Conservation (phyloP, 2,888 invertebrate genomes). For the Archips crataeganus region DNA sequence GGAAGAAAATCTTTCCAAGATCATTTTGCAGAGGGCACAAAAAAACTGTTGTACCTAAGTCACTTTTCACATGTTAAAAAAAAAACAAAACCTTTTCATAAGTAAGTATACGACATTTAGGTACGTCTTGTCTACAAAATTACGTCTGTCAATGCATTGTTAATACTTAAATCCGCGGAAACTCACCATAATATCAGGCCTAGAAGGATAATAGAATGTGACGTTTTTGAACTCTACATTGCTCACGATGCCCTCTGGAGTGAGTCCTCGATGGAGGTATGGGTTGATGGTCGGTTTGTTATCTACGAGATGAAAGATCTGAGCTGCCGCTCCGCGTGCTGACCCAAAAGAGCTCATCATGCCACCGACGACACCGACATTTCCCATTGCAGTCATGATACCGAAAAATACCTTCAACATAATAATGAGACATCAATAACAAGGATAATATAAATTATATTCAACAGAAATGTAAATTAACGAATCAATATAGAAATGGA, state of each 20-base stretch:
- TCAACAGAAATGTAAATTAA: too few species aligned
- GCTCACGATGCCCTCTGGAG: slow-evolving; percentile 78
- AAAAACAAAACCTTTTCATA: too few species aligned
- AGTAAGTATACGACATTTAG: too few species aligned
- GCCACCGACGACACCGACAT: slow-evolving; percentile 90
- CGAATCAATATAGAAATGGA: too few species aligned
- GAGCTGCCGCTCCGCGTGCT: slow-evolving; percentile 91
- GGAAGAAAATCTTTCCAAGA: neutral
- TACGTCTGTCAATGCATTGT: too few species aligned
- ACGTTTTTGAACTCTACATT: slow-evolving; percentile 89
- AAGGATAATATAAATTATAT: too few species aligned
- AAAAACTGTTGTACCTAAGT: too few species aligned
- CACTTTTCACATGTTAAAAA: too few species aligned
- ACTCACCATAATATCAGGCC: slow-evolving; percentile 88
- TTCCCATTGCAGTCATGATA: slow-evolving; percentile 88
- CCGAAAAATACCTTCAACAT: slow-evolving; percentile 89
- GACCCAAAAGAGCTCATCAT: slow-evolving; percentile 90
- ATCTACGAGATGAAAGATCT: slow-evolving; percentile 90
- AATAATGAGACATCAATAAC: neutral
- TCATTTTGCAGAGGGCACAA: neutral
- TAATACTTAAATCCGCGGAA: slow-evolving; percentile 6
- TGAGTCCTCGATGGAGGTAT: slow-evolving; percentile 85
- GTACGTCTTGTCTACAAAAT: too few species aligned
- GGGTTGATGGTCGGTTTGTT: slow-evolving; percentile 90
- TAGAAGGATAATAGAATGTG: slow-evolving; percentile 91